Conservation (phyloP, 2,797 vertebrate genomes). For the Calcarius lapponicus region DNA sequence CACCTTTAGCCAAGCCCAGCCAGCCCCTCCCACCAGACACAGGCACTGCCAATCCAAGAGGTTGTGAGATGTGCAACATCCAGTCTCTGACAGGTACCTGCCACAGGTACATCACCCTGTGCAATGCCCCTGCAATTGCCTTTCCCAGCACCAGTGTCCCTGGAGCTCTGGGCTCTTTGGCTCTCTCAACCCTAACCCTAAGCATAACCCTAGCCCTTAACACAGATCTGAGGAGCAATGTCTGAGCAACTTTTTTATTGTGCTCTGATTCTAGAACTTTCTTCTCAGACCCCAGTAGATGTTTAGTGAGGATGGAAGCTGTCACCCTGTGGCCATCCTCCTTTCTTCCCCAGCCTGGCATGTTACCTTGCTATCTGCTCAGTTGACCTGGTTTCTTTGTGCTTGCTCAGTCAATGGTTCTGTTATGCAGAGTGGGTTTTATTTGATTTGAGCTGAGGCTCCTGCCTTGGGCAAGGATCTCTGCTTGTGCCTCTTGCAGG, state of each 20-base stretch:
- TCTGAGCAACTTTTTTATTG: background rate
- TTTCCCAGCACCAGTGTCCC: background rate
- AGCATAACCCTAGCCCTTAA: background rate
- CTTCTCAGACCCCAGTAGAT: background rate
- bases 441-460: background rate
- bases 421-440: background rate
- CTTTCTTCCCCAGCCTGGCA: background rate
- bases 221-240: background rate
- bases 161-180: background rate
- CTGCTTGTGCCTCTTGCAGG: background rate
- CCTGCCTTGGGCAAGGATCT: background rate
- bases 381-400: slow-evolving; percentile 18
- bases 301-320: background rate
- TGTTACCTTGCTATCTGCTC: background rate
- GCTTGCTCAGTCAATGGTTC: background rate
- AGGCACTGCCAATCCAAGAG: background rate
- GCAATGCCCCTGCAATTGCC: too few relatives aligned
- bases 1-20: accelerated
- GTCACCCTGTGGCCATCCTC: background rate
- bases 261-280: background rate
- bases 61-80: background rate
- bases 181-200: background rate
- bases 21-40: too few relatives aligned
- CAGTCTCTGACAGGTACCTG: background rate
- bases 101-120: background rate